phyloP scores from a whole-genome alignment of 2,888 invertebrate species.

The Amaurobius ferox region DNA sequence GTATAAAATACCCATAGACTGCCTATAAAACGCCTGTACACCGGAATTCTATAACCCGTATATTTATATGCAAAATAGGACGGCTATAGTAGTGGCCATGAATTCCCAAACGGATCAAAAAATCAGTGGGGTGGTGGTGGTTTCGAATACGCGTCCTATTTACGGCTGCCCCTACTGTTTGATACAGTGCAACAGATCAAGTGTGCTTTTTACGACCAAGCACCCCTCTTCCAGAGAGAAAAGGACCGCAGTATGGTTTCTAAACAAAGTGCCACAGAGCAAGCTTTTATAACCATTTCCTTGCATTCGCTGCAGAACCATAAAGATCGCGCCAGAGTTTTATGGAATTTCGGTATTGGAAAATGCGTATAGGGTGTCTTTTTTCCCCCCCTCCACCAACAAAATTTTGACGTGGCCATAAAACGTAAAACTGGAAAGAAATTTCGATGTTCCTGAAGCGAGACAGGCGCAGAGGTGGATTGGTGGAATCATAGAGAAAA shows the following conservation, averaged over 20 bases:
- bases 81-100: conserved; percentile 33
- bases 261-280: conserved; percentile 57
- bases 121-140: conserved; percentile 23
- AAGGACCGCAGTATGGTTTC: conserved; percentile 30
- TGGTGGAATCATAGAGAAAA: conserved; percentile 19
- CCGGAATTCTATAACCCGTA: conserved; percentile 34
- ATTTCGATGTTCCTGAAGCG: background rate
- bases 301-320: conserved; percentile 7
- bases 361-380: background rate
- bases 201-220: conserved; percentile 30
- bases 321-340: conserved; percentile 47
- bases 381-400: background rate
- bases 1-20: conserved; percentile 20
- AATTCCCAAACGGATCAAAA: conserved; percentile 42
- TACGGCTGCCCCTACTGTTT: conserved; percentile 26
- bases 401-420: conserved; percentile 10
- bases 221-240: background rate
- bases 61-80: conserved; percentile 50
- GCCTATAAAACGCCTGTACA: conserved; percentile 14
- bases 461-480: background rate
- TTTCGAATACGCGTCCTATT: conserved; percentile 21
- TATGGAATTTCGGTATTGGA: conserved; percentile 37
- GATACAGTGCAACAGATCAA: conserved; percentile 59
- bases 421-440: background rate
- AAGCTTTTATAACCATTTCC: conserved; percentile 48